Percentiles rank a stretch among this genome's conserved stretches.
Evolutionary conservation across 2,113 vertebrate species (phyloP).

Genomic region (Astur gentilis): DNA sequence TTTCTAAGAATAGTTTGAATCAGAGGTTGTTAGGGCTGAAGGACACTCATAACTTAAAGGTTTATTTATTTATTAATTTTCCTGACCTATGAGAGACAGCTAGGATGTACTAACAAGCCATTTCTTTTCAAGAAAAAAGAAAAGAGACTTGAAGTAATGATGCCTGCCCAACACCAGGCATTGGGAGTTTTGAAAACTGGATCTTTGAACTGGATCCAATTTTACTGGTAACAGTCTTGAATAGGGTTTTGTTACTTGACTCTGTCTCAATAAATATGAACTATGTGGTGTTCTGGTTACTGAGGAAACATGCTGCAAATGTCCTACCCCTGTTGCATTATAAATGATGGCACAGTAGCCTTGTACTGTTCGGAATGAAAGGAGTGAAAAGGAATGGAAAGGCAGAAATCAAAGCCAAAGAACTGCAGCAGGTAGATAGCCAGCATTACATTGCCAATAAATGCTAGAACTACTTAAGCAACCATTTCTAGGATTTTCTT

Average conservation of each 20-base stretch:
- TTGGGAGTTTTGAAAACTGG: neutral
- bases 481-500: neutral
- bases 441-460: neutral
- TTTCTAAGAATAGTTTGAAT: neutral
- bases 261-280: neutral
- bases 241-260: neutral
- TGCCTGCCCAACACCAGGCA: accelerated
- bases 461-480: neutral
- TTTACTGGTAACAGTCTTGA: neutral
- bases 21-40: neutral
- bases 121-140: neutral
- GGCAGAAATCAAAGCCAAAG: neutral
- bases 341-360: neutral
- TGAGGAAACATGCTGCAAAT: neutral
- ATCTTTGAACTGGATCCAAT: neutral
- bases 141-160: neutral
- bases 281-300: neutral
- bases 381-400: neutral
- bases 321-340: neutral
- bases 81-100: neutral
- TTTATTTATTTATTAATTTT: neutral
- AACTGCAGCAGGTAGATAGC: neutral
- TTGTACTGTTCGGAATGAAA: neutral
- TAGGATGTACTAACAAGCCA: neutral
- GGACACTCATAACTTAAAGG: neutral